These are phyloP conservation scores for Eilema griseolum DNA, from an alignment of 2,888 invertebrate species.

Conservation along the genomic window DNA sequence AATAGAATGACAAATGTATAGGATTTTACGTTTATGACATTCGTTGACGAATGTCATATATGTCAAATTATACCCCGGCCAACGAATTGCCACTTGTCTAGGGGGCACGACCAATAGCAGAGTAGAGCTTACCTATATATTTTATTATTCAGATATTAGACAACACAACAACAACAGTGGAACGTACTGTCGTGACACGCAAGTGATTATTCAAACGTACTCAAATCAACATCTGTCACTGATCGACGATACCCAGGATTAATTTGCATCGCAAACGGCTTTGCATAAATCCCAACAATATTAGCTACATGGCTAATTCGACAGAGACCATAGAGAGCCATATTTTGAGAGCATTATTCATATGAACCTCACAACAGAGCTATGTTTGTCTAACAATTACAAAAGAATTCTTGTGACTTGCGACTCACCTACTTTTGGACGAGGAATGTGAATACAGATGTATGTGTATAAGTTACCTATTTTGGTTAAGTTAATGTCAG, in stretches of 20 bases:
- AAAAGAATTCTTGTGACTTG: constrained; percentile 51
- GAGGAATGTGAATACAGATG: constrained; percentile 47
- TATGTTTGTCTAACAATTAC: constrained; percentile 47
- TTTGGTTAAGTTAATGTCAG: constrained; percentile 37
- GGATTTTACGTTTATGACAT: too few relatives aligned
- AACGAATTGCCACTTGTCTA: too few relatives aligned
- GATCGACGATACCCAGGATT: constrained; percentile 68
- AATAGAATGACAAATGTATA: too few relatives aligned
- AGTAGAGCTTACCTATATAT: not conserved
- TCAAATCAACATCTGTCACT: constrained; percentile 74
- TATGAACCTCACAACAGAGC: constrained; percentile 26
- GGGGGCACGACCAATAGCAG: not conserved
- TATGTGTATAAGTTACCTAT: constrained; percentile 30
- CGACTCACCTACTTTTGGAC: constrained; percentile 44
- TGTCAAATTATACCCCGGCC: too few relatives aligned
- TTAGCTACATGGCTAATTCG: constrained; percentile 62
- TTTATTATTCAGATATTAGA: constrained; percentile 30
- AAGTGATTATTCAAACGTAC: constrained; percentile 70
- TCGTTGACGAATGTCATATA: too few relatives aligned
- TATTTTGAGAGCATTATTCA: constrained; percentile 32
- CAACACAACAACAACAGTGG: constrained; percentile 32
- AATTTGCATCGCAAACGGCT: constrained; percentile 74
- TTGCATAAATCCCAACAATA: constrained; percentile 67
- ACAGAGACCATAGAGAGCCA: constrained; percentile 25
- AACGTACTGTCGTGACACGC: constrained; percentile 38